Evolutionary conservation across 2,797 vertebrate species (phyloP).

Genomic region (Rallus crepitans): DNA sequence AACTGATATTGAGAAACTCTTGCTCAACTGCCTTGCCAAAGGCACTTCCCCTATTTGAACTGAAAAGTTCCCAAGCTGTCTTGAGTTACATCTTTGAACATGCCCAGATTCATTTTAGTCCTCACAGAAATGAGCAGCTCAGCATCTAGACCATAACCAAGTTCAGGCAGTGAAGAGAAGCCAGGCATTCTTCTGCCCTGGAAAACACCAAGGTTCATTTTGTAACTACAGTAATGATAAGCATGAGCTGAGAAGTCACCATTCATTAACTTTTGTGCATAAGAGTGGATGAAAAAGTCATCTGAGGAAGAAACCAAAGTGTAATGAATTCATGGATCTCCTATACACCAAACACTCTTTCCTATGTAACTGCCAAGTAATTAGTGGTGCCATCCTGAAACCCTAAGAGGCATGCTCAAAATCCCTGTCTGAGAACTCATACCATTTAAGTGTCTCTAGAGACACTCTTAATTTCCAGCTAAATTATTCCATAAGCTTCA

Average conservation of each 20-base stretch:
- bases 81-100: neutral
- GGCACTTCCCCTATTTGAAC: slow-evolving; percentile 7
- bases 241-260: neutral
- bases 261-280: neutral
- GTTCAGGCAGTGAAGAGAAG: neutral
- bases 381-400: neutral
- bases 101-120: neutral
- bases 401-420: neutral
- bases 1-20: slow-evolving; percentile 12
- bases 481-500: neutral
- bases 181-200: neutral
- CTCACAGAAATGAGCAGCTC: neutral
- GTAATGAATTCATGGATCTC: neutral
- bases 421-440: neutral
- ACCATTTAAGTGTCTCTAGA: neutral
- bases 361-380: neutral
- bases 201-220: neutral
- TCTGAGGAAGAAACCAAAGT: neutral
- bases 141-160: neutral
- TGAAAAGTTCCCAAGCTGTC: neutral
- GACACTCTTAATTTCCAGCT: neutral
- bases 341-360: neutral
- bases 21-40: neutral
- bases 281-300: neutral
- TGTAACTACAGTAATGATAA: neutral